Percentiles rank a stretch among this genome's conserved stretches.
Evolutionary conservation across 2,113 vertebrate genomes (phyloP).

Genomic region (Andinoacara biseriatus): DNA sequence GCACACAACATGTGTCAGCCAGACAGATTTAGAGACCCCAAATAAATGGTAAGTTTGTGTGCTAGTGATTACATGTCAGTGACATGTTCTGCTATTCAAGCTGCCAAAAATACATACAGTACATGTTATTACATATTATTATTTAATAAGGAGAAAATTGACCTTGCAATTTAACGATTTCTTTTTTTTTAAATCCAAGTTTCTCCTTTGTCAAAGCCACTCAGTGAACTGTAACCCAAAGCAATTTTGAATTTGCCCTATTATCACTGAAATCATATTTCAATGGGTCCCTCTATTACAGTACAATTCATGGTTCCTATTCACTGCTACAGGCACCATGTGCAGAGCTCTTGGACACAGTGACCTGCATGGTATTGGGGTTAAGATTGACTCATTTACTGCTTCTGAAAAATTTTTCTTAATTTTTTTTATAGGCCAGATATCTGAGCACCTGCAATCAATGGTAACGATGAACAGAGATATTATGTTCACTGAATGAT

Average conservation of each 20-base stretch:
- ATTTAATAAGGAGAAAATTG: background rate
- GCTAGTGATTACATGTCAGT: background rate
- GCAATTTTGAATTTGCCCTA: background rate
- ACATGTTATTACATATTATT: background rate
- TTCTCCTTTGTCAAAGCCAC: background rate
- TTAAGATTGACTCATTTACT: background rate
- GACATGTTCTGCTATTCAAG: background rate
- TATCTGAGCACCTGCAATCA: conserved; percentile 23
- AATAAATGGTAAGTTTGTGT: background rate
- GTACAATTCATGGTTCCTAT: background rate
- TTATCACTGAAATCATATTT: conserved; percentile 4
- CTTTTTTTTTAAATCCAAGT: background rate
- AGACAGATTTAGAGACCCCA: background rate
- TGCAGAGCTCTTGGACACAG: background rate
- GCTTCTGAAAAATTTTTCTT: background rate
- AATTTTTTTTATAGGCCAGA: conserved; percentile 8
- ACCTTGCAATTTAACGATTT: background rate
- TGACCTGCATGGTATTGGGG: background rate
- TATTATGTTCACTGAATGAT: conserved; percentile 16
- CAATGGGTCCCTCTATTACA: background rate
- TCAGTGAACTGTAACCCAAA: background rate
- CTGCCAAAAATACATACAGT: background rate
- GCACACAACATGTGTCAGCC: background rate
- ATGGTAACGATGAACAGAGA: conserved; percentile 37
- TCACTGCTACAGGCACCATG: conserved; percentile 5